Conservation (phyloP, 2,113 vertebrate genomes). For the Aphelocoma coerulescens region DNA sequence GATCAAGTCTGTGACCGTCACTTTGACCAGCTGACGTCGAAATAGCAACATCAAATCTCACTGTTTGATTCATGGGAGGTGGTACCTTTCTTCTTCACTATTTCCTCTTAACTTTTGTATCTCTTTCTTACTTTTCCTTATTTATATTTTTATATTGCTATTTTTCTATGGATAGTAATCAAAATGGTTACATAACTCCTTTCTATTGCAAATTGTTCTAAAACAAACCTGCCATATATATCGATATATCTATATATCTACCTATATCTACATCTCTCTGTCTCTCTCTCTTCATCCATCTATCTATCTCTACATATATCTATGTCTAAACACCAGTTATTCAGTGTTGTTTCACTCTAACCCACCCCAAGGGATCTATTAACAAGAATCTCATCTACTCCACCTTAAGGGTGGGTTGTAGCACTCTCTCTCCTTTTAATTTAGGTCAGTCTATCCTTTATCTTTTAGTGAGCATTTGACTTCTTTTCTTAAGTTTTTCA, state of each 20-base stretch:
- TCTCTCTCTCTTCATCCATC: neutral
- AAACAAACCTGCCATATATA: neutral
- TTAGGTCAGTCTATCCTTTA: neutral
- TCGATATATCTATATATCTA: neutral
- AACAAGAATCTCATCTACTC: neutral
- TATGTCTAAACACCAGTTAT: neutral
- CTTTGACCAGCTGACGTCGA: neutral
- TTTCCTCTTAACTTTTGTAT: neutral
- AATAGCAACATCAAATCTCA: neutral
- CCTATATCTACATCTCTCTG: no score
- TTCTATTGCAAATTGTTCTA: neutral
- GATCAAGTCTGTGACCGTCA: neutral
- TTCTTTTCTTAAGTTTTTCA: neutral
- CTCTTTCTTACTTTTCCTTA: neutral
- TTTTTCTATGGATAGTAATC: neutral
- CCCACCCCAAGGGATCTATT: neutral
- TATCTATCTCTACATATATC: neutral
- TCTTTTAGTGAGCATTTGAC: neutral
- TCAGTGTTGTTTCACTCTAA: neutral
- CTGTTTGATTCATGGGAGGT: neutral
- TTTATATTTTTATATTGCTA: neutral
- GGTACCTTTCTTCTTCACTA: neutral
- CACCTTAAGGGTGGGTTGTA: accelerated
- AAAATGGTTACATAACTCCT: neutral
- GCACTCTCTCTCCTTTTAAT: neutral